These are phyloP conservation scores for Nyctibius grandis DNA, from an alignment of 2,797 vertebrate species.

Conservation along the genomic window DNA sequence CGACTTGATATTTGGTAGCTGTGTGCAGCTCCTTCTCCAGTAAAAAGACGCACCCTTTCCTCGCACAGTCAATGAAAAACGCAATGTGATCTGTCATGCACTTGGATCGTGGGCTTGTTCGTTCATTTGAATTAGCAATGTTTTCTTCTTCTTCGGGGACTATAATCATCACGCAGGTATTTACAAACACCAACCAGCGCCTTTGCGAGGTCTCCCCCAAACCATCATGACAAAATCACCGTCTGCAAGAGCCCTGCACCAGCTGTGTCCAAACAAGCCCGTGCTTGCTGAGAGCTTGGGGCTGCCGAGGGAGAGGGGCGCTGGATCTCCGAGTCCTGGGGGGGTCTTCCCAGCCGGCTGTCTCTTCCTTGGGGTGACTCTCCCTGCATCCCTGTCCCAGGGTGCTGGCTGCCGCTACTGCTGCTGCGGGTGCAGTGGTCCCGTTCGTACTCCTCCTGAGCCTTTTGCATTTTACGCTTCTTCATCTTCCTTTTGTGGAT, in stretches of 20 bases:
- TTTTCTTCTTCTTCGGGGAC: constrained; percentile 71
- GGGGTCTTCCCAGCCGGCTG: constrained; percentile 62
- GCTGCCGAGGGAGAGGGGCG: constrained; percentile 37
- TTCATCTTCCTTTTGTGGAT: constrained; percentile 95
- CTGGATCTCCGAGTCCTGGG: constrained; percentile 66
- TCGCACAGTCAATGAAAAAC: constrained; percentile 71
- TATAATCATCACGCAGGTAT: constrained; percentile 74
- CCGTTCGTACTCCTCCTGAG: constrained; percentile 95
- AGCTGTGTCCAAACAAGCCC: constrained; percentile 72
- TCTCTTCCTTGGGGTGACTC: constrained; percentile 46
- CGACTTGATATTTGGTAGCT: constrained; percentile 64
- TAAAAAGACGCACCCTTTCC: constrained; percentile 59
- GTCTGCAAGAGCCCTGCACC: constrained; percentile 76
- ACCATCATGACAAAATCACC: constrained; percentile 82
- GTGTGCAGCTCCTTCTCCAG: constrained; percentile 64
- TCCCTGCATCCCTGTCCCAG: constrained; percentile 34
- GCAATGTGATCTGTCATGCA: constrained; percentile 75
- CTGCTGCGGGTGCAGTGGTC: constrained; percentile 84
- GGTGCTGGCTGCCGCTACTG: constrained; percentile 36
- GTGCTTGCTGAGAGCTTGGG: constrained; percentile 56
- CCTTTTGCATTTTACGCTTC: constrained; percentile 92
- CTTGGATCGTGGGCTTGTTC: constrained; percentile 52
- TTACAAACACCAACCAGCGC: constrained; percentile 76
- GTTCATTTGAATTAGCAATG: constrained; percentile 63
- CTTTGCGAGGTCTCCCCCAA: constrained; percentile 54